Evolutionary conservation across 2,113 vertebrate species (phyloP), one percentile per base, ranked within the genome.

Genomic region (Pseudorhombus dupliciocellatus): DNA sequence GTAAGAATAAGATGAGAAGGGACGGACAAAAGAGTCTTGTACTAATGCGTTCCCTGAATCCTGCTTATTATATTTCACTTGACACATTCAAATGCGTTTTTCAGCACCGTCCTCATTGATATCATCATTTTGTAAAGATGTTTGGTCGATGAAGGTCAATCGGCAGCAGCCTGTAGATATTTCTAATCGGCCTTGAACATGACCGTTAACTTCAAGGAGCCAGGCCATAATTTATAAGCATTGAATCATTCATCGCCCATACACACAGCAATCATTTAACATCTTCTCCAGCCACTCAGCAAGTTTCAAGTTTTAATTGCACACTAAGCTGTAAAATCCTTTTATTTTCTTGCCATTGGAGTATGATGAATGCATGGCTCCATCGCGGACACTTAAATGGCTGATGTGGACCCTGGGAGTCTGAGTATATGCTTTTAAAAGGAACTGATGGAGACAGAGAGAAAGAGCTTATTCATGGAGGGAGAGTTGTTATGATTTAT

Each of bases 141-240:
- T 53, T 31, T 24, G 20, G 26, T 11, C 6, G 73, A 28, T 44
- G 46, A 65, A 57, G 52, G 25, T 51, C 30, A 69, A 24, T 60
- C 46, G 21, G 15, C 18, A 20, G 10, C 55, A 42, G 37, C 11
- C 15, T 3, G 4, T 2, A 63, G 60, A 26, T 54, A n/a, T 50
- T 55, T 72, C 31, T 66, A 40, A 52, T 53, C n/a, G 22, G 30
- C 50, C 64, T 55, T 42, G 51, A 66, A 50, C 21, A 7, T 55
- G 51, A 42, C 64, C 3, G 12, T 50, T 55, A 12, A 22, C 65
- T 67, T 68, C 37, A 46, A 57, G 26, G 16, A 46, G 37, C 12
- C 20, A 10, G 30, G 53, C 24, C 25, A 30, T 57, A 21, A 46
- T 68, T 68, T 57, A 68, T 57, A 46, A 57, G 40, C n/a, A 6